These are phyloP conservation scores for Flexamia atlantica DNA, from an alignment of 2,888 invertebrate species.

Conservation along the genomic window DNA sequence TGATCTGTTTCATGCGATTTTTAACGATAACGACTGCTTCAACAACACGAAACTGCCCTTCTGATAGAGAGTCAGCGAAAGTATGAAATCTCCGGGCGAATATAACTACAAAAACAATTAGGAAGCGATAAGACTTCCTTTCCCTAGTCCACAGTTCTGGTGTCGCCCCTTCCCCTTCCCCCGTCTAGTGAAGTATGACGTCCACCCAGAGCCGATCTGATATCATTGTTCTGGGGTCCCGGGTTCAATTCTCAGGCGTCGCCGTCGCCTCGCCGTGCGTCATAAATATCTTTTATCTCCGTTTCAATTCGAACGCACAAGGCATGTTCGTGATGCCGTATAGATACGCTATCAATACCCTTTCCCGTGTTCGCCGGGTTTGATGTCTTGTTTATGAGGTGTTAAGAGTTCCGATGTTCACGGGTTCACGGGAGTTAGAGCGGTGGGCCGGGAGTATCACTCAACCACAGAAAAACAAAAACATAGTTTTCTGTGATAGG, in stretches of 20 bases:
- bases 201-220: neutral
- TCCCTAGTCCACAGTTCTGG: neutral
- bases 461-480: too few species aligned
- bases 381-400: neutral
- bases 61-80: neutral
- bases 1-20: too few species aligned
- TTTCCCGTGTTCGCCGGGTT: neutral
- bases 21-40: too few species aligned
- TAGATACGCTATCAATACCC: conserved; percentile 4
- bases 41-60: neutral
- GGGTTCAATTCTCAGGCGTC: conserved; percentile 14
- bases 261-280: conserved; percentile 28
- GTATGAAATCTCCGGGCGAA: too few species aligned
- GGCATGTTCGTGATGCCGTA: conserved; percentile 20
- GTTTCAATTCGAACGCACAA: conserved; percentile 9
- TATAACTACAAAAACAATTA: neutral
- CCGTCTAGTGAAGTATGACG: conserved; percentile 10
- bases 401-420: neutral
- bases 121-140: neutral
- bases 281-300: conserved; percentile 22
- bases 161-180: neutral
- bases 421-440: too few species aligned
- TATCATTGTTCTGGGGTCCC: conserved; percentile 8
- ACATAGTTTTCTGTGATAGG: too few species aligned
- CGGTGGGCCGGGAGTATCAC: too few species aligned